Base-by-base conservation (phyloP, 1,140 invertebrate species). In the Drosophila micromelanica region DNA sequence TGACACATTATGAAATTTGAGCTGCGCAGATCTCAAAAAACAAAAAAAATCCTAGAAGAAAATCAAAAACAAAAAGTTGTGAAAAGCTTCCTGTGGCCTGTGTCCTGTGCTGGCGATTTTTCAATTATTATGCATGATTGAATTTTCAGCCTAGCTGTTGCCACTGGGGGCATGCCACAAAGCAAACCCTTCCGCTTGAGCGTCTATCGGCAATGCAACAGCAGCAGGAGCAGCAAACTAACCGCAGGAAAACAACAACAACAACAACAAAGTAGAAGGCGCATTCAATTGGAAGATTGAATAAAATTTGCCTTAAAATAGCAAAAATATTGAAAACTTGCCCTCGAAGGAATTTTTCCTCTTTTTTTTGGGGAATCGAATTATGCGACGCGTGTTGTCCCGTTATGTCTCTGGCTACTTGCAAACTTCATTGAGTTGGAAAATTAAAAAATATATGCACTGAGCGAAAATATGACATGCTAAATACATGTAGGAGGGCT, bases 281-380 rank as follows among this genome's bases (percentile, higher is more conserved):
- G 62, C 90, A 90, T 68, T 91, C 90, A 89, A 75, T 90, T 89
- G 90, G 90, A 91, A 91, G 90, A 91, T 91, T 91, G 90, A 91
- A 91, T 91, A 91, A 91, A 91, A 91, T 91, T 91, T 91, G 90
- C 73, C 78, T 91, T 81, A 77, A 87, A 84, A 86, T 80, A 69
- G 64, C 59, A 52, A 37, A 73, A 52, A 62, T 76, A 72, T 65
- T 54, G 43, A 77, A 64, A 71, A 38, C 43, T 60, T 32, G 54
- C 5, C 6, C 7, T n/a, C 40, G 45, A 35, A 17, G 5, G 30
- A 2, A 32, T 2, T 8, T 11, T 2, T 17, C 6, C 9, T 8
- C 8, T 11, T 27, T 48, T 20, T 27, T 5, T 48, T 13, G 68
- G 59, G 76, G 40, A 78, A 75, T 86, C 63, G 73, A 79, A 80